phyloP scores from a whole-genome alignment of 2,797 vertebrate species.

The Lutjanus argentimaculatus region DNA sequence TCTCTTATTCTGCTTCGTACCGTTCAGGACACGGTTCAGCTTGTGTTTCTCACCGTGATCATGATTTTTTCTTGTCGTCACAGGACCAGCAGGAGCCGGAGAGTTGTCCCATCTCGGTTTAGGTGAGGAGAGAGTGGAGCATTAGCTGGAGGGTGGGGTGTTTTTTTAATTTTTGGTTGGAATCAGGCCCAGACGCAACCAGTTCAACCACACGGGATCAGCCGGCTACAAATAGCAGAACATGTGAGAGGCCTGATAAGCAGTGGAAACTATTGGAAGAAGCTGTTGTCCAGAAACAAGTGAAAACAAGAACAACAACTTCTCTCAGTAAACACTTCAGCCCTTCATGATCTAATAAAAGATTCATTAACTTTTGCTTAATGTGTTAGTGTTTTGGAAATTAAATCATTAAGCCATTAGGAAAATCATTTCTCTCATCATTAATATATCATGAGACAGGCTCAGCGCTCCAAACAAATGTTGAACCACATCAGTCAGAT shows the following conservation, averaged over 20 bases:
- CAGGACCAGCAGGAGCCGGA: slow-evolving; percentile 76
- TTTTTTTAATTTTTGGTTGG: slow-evolving; percentile 31
- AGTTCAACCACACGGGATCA: slow-evolving; percentile 37
- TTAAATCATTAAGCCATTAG: background rate
- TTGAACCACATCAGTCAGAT: background rate
- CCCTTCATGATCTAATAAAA: background rate
- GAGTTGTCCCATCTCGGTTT: slow-evolving; percentile 78
- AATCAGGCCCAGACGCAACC: slow-evolving; percentile 38
- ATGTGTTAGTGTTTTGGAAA: background rate
- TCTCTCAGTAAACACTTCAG: rapidly evolving
- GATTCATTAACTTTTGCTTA: background rate
- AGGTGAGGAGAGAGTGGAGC: slow-evolving; percentile 59
- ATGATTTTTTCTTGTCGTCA: background rate
- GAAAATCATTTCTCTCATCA: background rate
- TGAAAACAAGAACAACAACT: slow-evolving; percentile 10
- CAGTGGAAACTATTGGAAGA: slow-evolving; percentile 68
- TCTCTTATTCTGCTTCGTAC: background rate
- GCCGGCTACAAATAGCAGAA: slow-evolving; percentile 60
- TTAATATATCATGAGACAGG: background rate
- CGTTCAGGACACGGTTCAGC: rapidly evolving
- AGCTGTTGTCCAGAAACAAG: slow-evolving; percentile 19
- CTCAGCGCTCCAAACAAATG: background rate
- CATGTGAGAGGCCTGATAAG: slow-evolving; percentile 58
- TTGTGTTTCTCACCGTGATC: background rate
- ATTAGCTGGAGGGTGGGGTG: too few species aligned